Evolutionary conservation across 2,113 vertebrate species (phyloP), one percentile per base, ranked within the genome.

Genomic region (Rutilus rutilus): DNA sequence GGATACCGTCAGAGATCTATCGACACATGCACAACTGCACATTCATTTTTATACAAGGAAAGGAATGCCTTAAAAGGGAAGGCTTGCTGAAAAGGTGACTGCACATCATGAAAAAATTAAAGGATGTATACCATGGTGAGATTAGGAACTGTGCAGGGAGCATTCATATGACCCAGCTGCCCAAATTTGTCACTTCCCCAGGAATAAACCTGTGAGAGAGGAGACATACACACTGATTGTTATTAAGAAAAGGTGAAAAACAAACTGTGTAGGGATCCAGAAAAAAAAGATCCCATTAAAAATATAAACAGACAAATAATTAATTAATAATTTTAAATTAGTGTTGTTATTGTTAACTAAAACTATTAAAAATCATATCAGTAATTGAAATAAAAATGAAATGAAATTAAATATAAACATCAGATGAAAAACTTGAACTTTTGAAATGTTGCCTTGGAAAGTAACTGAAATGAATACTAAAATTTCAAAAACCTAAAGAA

Each of bases 161-260:
- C 95, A 89, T 95, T 96, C 21, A 93, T 89, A 65, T 97, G 97
- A 78, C 97, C 97, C 23, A 99, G 96, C 84, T 99, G 98, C 50
- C 98, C 97, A 85, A 93, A 96, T 84, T 91, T 90, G 91, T 99
- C 99, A 88, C 95, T 97, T 79, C 98, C 98, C 98, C 98, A 99
- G 0, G 97, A 97, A 90, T 95, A 99, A 59, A 98, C 97, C 98
- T 99, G 87, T 39, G 88, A 88, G 75, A 91, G 87, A 57, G 27
- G 11, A 75, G 10, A 30, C 42, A 75, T 19, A 73, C 45, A 54
- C 15, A 60, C 2, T 23, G 2, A 11, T 45, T 75, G 42, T 27
- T 27, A 75, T 75, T 42, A 50, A 45, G n/a, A 52, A 76, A 39
- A 36, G 15, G 14, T 17, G 27, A 65, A 4, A 17, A 65, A 33